Evolutionary conservation across 2,113 vertebrate genomes (phyloP).

Genomic region (Ceyx margarethae): DNA sequence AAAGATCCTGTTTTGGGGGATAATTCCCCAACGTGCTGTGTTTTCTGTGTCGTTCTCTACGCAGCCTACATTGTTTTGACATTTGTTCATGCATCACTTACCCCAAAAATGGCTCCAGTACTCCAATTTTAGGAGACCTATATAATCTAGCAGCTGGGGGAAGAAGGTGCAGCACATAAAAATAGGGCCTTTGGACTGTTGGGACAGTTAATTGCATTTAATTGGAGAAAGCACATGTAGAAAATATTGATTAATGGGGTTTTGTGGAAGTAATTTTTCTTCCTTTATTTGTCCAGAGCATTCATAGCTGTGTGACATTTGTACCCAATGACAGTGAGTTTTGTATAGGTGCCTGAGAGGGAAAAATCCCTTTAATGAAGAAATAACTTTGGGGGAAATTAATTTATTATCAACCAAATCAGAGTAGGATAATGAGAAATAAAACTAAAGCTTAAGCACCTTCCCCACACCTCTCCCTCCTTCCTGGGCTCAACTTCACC

Average conservation of each 20-base stretch:
- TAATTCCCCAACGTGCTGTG: background rate
- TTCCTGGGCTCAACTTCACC: background rate
- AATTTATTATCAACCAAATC: background rate
- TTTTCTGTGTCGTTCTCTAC: background rate
- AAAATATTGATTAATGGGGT: background rate
- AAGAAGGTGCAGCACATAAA: background rate
- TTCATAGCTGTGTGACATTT: background rate
- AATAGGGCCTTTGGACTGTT: background rate
- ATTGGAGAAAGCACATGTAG: background rate
- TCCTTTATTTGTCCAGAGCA: background rate
- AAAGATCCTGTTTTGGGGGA: background rate
- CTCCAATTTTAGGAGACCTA: constrained; percentile 37
- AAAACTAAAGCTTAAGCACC: background rate
- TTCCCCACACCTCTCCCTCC: no score
- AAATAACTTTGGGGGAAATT: no score
- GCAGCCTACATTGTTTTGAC: constrained; percentile 15
- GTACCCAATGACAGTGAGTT: background rate
- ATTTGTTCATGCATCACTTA: background rate
- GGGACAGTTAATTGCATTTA: background rate
- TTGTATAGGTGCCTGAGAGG: background rate
- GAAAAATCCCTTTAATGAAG: background rate
- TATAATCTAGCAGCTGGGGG: background rate
- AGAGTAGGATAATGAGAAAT: background rate
- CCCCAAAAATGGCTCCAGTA: background rate
- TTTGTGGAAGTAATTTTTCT: background rate